phyloP scores from a whole-genome alignment of 2,888 invertebrate genomes.

The Drosophila greeni region DNA sequence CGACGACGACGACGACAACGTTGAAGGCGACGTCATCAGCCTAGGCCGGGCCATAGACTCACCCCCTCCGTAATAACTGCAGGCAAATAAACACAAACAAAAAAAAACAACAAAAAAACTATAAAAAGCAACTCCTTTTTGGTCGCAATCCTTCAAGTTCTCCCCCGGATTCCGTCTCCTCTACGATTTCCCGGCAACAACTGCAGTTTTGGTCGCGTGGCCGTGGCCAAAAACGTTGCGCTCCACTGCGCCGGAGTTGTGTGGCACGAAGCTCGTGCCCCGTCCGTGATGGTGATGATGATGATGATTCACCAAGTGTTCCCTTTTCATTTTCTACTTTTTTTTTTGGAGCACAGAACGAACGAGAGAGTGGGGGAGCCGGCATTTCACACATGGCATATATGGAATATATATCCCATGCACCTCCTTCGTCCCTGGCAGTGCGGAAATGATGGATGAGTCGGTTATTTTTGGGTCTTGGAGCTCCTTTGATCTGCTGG shows the following conservation, averaged over 20 bases:
- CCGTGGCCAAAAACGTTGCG: conserved; percentile 35
- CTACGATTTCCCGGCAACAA: conserved; percentile 17
- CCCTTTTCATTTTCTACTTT: neutral
- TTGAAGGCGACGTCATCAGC: conserved; percentile 58
- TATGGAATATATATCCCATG: conserved; percentile 1
- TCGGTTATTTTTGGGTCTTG: no score
- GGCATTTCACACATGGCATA: conserved; percentile 21
- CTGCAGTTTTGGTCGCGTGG: conserved; percentile 67
- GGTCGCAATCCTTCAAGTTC: conserved; percentile 56
- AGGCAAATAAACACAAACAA: conserved; percentile 45
- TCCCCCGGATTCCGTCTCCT: conserved; percentile 8
- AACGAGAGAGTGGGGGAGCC: neutral
- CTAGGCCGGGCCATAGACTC: conserved; percentile 7
- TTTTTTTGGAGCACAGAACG: neutral
- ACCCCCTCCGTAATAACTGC: conserved; percentile 9
- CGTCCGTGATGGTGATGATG: neutral
- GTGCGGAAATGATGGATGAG: conserved; percentile 59
- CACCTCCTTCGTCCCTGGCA: conserved; percentile 2
- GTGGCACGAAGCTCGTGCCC: conserved; percentile 14
- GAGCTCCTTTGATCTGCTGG: conserved; percentile 30
- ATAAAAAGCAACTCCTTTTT: conserved; percentile 65
- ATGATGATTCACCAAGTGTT: conserved; percentile 34
- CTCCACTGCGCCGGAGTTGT: conserved; percentile 48
- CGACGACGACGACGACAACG: conserved; percentile 11
- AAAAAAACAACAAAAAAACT: conserved; percentile 64